Percentiles rank a stretch among this genome's conserved stretches.
phyloP scores from a whole-genome alignment of 2,797 vertebrate species.

The Glyptemys insculpta region DNA sequence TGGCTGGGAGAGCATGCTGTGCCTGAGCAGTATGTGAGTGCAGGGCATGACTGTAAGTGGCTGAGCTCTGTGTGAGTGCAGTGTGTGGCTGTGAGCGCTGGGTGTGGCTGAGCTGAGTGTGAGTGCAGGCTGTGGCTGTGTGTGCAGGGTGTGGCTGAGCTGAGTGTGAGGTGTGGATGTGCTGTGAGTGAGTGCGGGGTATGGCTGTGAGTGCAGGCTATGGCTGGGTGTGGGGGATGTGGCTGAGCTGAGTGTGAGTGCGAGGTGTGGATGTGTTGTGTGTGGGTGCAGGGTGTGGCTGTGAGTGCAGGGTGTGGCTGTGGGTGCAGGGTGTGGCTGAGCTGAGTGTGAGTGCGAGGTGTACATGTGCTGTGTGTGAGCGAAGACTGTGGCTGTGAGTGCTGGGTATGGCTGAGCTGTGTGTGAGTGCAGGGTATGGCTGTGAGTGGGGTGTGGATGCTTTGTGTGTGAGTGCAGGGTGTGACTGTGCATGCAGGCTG shows the following conservation, averaged over 20 bases:
- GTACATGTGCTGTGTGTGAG: not conserved
- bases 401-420: not conserved
- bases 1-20: not conserved
- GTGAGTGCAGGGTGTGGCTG: no score
- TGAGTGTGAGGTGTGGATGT: not conserved
- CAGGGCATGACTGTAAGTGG: no score
- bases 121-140: not conserved
- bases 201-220: no score
- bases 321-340: not conserved
- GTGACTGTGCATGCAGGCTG: not conserved
- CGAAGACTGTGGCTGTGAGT: not conserved
- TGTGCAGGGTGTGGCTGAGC: not conserved
- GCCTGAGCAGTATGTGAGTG: not conserved
- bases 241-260: not conserved
- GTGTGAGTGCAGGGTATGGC: rapidly evolving
- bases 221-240: not conserved
- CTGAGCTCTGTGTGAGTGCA: not conserved
- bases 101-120: not conserved
- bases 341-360: not conserved
- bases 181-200: not conserved
- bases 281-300: no score
- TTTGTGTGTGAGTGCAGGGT: not conserved
- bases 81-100: not conserved
- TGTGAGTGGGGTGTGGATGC: no score
- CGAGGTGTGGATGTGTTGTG: not conserved